Evolutionary conservation across 2,113 vertebrate species (phyloP).

Genomic region (Ophthalmolycus amberensis): DNA sequence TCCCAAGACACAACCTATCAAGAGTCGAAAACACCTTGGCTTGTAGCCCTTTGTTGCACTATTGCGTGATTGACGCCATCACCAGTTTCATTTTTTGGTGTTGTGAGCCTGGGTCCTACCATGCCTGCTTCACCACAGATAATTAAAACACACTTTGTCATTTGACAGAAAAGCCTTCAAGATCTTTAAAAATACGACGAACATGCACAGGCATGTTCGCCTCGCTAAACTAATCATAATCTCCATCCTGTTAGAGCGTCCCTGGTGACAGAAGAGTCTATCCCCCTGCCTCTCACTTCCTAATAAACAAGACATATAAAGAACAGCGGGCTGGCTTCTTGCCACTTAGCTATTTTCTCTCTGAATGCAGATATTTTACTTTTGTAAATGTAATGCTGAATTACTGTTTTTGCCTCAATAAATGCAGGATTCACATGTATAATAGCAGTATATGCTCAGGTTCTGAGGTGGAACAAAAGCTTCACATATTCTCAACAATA

Average conservation of each 20-base stretch:
- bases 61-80: background rate
- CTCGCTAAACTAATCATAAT: background rate
- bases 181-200: background rate
- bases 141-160: background rate
- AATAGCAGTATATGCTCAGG: background rate
- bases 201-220: background rate
- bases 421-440: background rate
- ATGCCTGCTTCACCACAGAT: background rate
- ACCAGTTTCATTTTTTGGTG: background rate
- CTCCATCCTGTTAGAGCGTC: background rate
- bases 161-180: background rate
- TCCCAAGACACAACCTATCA: conserved; percentile 39
- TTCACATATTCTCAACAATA: background rate
- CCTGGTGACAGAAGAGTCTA: background rate
- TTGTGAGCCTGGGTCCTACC: background rate
- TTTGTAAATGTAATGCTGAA: background rate
- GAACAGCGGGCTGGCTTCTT: background rate
- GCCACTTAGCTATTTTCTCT: background rate
- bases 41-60: background rate
- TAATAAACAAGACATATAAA: background rate
- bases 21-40: conserved; percentile 14
- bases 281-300: background rate
- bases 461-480: background rate
- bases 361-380: background rate
- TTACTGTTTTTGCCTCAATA: background rate